Evolutionary conservation across 2,797 vertebrate genomes (phyloP), one percentile per base, ranked within the genome.

Genomic region (Crypturellus tataupa): DNA sequence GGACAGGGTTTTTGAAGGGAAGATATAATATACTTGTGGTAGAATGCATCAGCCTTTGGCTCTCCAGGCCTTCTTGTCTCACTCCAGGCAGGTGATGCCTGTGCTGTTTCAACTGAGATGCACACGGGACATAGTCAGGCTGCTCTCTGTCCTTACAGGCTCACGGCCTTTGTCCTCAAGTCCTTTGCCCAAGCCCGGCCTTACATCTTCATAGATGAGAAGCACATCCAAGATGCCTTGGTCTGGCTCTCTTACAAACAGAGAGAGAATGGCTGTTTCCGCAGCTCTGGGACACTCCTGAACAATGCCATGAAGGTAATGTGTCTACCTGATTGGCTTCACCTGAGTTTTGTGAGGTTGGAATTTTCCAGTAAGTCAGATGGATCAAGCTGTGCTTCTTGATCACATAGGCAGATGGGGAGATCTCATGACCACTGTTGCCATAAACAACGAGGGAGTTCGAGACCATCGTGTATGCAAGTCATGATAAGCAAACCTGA

Each of bases 131-230:
- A 39, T 59, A n/a, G 56, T 89, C 29, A 86, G 35, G 5, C 46
- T 65, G 42, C 13, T 72, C 39, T 35, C 33, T 90, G 39, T 93
- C 11, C 20, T 84, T 90, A 55, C 91, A 99, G 99, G 99, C 96
- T 99, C 80, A 99, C 99, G 2, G 96, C 99, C 1, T 99, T 99
- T 68, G 98, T 99, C 83, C 98, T 99, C 95, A 99, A 99, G 97
- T 98, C 98, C 56, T 99, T 99, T 17, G 97, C 97, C 5, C 98
- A 97, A 39, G 98, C 98, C 0, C 96, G 49, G 9, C 67, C 78
- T 0, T 95, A 98, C 95, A 98, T 99, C 95, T 99, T 97, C 73
- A 97, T 99, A 76, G 97, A 98, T 13, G 85, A 93, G 3, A 68
- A 21, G 4, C 97, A 98, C 91, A 98, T 99, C 19, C 10, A 17